Evolutionary conservation across 2,888 invertebrate genomes (phyloP).

Genomic region (Pomacea canaliculata): DNA sequence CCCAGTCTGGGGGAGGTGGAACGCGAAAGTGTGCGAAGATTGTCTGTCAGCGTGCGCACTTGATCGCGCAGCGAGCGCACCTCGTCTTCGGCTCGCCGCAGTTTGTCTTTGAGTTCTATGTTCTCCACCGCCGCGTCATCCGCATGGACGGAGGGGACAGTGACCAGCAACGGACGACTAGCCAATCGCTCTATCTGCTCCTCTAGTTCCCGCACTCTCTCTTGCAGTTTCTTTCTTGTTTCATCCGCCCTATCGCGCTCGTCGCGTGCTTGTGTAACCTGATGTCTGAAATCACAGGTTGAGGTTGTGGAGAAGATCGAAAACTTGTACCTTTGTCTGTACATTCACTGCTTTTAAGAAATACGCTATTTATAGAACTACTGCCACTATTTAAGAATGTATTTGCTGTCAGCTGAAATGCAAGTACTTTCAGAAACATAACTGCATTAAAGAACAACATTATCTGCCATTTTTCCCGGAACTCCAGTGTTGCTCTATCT

Average conservation of each 20-base stretch:
- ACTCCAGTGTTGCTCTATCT: no score
- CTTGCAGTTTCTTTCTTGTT: conserved; percentile 71
- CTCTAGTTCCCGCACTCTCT: conserved; percentile 17
- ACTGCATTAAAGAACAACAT: no score
- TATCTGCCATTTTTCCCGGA: no score
- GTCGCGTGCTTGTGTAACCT: conserved; percentile 76
- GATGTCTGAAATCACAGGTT: conserved; percentile 72
- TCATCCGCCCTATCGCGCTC: conserved; percentile 82
- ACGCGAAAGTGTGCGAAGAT: conserved; percentile 40
- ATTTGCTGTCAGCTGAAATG: no score
- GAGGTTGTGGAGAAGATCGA: background rate
- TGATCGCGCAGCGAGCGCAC: conserved; percentile 43
- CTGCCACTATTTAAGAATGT: no score
- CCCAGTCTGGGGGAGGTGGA: conserved; percentile 25
- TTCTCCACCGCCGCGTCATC: conserved; percentile 63
- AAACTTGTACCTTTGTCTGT: no score
- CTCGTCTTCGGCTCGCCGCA: conserved; percentile 75
- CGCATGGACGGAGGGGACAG: conserved; percentile 42
- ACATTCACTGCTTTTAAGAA: no score
- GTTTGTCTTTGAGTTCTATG: conserved; percentile 75
- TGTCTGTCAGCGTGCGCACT: conserved; percentile 41
- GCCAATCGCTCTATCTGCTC: background rate
- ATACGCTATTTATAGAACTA: no score
- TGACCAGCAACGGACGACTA: background rate
- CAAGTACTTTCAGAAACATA: no score